A percentile compares a stretch with the other conserved stretches of the same genome.
These are phyloP conservation scores for Lanius ludovicianus DNA, from an alignment of 2,113 vertebrate genomes.

Conservation along the genomic window DNA sequence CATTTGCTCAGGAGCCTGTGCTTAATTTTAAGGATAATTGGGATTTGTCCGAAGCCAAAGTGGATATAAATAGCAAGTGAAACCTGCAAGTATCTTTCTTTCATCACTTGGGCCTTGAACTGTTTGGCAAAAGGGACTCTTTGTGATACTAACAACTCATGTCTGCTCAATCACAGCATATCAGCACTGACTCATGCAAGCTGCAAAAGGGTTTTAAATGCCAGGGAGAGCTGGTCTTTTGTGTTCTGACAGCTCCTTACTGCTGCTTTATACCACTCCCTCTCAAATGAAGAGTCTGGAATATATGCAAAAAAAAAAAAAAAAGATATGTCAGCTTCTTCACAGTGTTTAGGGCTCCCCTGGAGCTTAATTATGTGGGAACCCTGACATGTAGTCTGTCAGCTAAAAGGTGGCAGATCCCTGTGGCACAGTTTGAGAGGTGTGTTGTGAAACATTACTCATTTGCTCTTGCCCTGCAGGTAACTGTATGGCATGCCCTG, in stretches of 20 bases:
- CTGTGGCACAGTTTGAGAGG: background rate
- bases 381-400: background rate
- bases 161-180: background rate
- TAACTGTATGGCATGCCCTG: background rate
- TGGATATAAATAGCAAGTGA: slow-evolving; percentile 22
- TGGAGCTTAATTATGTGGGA: slow-evolving; percentile 51
- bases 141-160: background rate
- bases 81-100: background rate
- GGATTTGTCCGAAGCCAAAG: background rate
- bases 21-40: slow-evolving; percentile 29
- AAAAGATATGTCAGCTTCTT: background rate
- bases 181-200: slow-evolving; percentile 15
- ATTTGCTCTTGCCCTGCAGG: background rate
- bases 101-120: background rate
- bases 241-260: slow-evolving; percentile 31
- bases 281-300: background rate
- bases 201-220: slow-evolving; percentile 23
- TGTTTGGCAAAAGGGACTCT: background rate
- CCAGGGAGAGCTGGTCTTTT: slow-evolving; percentile 30
- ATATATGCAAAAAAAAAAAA: background rate
- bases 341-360: slow-evolving; percentile 1
- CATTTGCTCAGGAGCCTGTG: background rate
- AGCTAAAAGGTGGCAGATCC: slow-evolving; percentile 27
- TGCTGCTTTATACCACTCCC: background rate
- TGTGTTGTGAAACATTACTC: slow-evolving; percentile 1